phyloP scores from a whole-genome alignment of 2,888 invertebrate species.

The Trachelus stipa region DNA sequence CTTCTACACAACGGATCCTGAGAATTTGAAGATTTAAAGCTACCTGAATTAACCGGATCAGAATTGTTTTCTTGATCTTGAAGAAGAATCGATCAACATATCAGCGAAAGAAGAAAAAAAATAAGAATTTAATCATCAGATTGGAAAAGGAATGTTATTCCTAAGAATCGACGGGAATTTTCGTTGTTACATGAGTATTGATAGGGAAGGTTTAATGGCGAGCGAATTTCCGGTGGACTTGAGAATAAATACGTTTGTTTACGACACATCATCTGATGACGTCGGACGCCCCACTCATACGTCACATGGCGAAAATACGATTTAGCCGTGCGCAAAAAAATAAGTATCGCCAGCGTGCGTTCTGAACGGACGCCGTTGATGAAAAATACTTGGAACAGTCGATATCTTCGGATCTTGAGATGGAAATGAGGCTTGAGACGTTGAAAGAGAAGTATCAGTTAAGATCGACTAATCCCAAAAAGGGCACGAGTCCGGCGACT shows the following conservation, averaged over 20 bases:
- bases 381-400: neutral
- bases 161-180: neutral
- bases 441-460: neutral
- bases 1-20: neutral
- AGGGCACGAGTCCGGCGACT: slow-evolving; percentile 3
- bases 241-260: slow-evolving; percentile 23
- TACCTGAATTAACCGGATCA: neutral
- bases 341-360: slow-evolving; percentile 7
- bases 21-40: neutral
- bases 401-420: neutral
- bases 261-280: slow-evolving; percentile 20
- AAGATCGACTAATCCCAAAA: neutral
- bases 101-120: neutral
- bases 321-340: slow-evolving; percentile 27
- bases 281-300: slow-evolving; percentile 23
- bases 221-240: neutral
- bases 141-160: neutral
- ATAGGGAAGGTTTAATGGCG: neutral
- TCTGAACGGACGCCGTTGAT: neutral
- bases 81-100: neutral
- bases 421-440: neutral
- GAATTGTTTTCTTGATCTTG: neutral
- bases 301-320: slow-evolving; percentile 31
- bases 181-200: neutral
- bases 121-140: neutral